Evolutionary conservation across 2,113 vertebrate species (phyloP).

Genomic region (Taurulus bubalis): DNA sequence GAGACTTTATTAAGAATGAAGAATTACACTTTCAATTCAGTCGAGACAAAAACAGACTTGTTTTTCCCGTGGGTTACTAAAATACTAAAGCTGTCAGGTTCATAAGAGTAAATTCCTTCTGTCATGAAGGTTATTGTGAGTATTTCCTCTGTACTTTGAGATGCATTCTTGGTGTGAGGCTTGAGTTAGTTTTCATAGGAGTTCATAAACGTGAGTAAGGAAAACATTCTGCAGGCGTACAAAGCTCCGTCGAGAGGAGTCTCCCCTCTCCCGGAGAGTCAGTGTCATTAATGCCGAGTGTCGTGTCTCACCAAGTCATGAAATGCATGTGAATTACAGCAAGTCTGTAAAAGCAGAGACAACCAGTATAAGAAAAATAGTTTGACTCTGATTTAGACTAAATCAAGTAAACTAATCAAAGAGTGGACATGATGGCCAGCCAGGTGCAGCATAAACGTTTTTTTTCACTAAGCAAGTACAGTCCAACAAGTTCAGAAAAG

Average conservation of each 20-base stretch:
- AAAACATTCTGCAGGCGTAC: slow-evolving; percentile 8
- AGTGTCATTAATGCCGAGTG: slow-evolving; percentile 6
- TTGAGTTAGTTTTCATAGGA: neutral
- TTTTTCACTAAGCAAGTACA: neutral
- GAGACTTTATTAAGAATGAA: slow-evolving; percentile 19
- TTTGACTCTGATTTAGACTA: neutral
- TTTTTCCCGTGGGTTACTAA: neutral
- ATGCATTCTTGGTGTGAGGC: neutral
- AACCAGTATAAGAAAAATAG: neutral
- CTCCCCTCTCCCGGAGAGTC: slow-evolving; percentile 74
- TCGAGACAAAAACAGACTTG: neutral
- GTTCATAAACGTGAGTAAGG: slow-evolving; percentile 12
- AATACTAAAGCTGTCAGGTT: neutral
- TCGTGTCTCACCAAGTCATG: neutral
- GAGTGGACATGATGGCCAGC: neutral
- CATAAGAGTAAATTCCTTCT: neutral
- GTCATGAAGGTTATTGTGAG: neutral
- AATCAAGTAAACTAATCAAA: neutral
- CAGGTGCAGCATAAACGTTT: neutral
- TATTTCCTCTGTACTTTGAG: neutral
- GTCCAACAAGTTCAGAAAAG: neutral
- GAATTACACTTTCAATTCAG: slow-evolving; percentile 4
- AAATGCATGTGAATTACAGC: neutral
- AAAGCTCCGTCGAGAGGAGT: slow-evolving; percentile 49
- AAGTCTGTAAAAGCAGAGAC: neutral